Conservation (phyloP, 2,797 vertebrate species). For the Pangasius sanitwongsei region DNA sequence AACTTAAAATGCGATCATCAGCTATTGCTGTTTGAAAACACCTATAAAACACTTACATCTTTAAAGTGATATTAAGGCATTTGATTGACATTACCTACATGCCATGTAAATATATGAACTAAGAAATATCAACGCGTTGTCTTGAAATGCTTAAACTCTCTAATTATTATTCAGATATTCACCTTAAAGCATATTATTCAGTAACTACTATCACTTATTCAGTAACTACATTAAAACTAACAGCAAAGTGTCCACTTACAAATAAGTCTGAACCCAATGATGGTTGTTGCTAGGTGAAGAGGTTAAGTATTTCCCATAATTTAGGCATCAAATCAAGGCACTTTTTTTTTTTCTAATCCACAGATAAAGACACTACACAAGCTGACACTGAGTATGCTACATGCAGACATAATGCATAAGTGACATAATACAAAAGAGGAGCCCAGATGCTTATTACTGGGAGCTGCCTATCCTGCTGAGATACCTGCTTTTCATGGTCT, state of each 20-base stretch:
- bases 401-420: conserved; percentile 42
- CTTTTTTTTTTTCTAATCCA: background rate
- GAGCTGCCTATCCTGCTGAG: conserved; percentile 67
- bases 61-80: background rate
- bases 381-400: background rate
- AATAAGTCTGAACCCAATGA: background rate
- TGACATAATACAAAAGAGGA: conserved; percentile 63
- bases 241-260: background rate
- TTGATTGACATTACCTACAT: background rate
- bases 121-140: background rate
- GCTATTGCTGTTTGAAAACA: background rate
- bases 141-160: background rate
- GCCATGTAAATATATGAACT: background rate
- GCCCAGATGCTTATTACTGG: conserved; percentile 61
- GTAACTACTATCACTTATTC: background rate
- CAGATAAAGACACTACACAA: background rate
- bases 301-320: background rate
- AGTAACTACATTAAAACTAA: background rate
- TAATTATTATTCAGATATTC: background rate
- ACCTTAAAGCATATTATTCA: background rate
- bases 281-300: background rate
- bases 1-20: background rate
- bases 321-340: background rate
- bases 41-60: background rate
- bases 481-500: conserved; percentile 58